Percentiles rank a stretch among this genome's conserved stretches.
These are phyloP conservation scores for Clarias magur DNA, from an alignment of 2,113 vertebrate genomes.

Conservation along the genomic window DNA sequence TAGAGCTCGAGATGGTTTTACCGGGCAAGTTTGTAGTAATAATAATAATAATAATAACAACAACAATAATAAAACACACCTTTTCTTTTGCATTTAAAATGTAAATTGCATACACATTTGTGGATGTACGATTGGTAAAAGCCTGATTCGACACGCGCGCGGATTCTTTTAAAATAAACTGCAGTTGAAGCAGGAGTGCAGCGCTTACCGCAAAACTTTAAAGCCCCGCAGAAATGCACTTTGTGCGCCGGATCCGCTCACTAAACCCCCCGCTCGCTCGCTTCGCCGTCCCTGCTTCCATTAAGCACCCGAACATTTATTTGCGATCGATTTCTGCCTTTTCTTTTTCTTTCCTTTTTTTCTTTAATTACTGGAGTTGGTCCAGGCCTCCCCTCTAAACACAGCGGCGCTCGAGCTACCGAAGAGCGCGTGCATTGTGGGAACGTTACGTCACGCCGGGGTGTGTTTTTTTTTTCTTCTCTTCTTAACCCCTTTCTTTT, in stretches of 20 bases:
- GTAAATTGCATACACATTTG: neutral
- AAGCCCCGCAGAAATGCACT: conserved; percentile 33
- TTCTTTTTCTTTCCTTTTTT: conserved; percentile 43
- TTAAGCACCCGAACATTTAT: conserved; percentile 25
- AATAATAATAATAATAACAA: too few relatives aligned
- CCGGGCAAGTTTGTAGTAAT: neutral
- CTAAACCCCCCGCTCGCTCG: neutral
- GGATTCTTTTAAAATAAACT: neutral
- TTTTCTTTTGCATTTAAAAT: neutral
- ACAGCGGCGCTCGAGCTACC: conserved; percentile 64
- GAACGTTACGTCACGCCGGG: conserved; percentile 74
- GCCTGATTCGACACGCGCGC: rapidly evolving
- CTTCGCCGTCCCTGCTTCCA: conserved; percentile 8
- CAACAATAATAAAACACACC: too few relatives aligned
- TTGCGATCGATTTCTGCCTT: neutral
- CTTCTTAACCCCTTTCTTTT: neutral
- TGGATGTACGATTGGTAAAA: neutral
- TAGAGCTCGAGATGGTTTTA: neutral
- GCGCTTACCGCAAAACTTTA: conserved; percentile 53
- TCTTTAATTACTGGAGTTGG: conserved; percentile 55
- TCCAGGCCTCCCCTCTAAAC: conserved; percentile 67
- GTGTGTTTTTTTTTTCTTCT: neutral
- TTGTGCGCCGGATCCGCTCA: conserved; percentile 20
- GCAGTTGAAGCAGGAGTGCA: neutral
- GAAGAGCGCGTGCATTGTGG: conserved; percentile 76